Evolutionary conservation across 2,113 vertebrate species (phyloP).

Genomic region (Burhinus oedicnemus): DNA sequence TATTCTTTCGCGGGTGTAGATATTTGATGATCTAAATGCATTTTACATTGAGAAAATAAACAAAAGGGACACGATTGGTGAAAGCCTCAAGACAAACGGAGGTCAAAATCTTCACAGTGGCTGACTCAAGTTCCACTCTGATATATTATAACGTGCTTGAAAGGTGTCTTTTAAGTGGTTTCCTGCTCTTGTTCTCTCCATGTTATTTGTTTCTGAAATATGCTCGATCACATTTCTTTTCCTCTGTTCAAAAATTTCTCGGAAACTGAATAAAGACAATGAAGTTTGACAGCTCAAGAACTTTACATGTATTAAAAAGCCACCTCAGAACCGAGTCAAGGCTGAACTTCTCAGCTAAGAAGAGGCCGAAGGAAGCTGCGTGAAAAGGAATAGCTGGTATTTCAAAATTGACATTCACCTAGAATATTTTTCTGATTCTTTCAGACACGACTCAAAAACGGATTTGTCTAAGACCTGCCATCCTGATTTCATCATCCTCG

Average conservation of each 20-base stretch:
- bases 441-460: neutral
- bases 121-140: neutral
- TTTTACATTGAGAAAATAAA: neutral
- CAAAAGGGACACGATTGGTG: neutral
- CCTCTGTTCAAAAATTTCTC: neutral
- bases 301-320: rapidly evolving
- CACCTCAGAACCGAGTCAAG: neutral
- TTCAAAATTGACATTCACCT: neutral
- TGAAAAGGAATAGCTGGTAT: neutral
- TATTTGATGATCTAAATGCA: neutral
- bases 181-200: neutral
- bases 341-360: neutral
- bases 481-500: neutral
- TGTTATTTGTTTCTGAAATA: neutral
- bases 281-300: neutral
- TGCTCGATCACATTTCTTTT: neutral
- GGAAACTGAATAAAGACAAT: neutral
- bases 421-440: neutral
- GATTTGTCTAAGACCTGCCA: neutral
- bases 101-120: neutral
- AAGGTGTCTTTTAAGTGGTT: neutral
- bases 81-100: neutral
- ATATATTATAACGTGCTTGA: rapidly evolving
- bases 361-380: neutral
- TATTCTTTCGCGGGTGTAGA: neutral